phyloP scores from a whole-genome alignment of 2,797 vertebrate genomes.

The Clarias laeviceps region DNA sequence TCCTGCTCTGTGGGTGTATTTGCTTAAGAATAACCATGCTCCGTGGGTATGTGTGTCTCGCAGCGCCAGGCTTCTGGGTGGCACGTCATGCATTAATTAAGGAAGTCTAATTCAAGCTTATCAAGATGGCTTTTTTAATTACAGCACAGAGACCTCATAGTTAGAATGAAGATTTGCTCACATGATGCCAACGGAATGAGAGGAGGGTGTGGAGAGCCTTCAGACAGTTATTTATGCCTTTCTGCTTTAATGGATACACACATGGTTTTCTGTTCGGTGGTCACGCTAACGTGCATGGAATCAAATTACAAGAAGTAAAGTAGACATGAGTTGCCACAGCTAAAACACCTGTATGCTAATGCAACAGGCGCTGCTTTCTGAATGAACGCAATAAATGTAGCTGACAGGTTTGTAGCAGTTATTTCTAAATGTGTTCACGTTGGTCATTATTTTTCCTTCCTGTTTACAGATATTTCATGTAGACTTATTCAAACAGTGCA shows the following conservation, averaged over 20 bases:
- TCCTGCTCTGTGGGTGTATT: conserved; percentile 21
- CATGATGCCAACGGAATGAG: conserved; percentile 29
- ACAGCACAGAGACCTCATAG: conserved; percentile 52
- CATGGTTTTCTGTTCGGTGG: background rate
- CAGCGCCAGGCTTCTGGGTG: conserved; percentile 32
- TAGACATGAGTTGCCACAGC: background rate
- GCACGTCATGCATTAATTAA: conserved; percentile 46
- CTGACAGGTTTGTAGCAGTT: background rate
- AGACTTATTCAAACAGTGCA: background rate
- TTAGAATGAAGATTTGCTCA: conserved; percentile 58
- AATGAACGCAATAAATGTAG: background rate
- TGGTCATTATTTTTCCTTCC: no score
- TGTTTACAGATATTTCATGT: background rate
- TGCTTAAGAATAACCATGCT: conserved; percentile 42
- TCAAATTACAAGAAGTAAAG: background rate
- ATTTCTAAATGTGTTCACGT: background rate
- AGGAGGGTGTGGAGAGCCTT: conserved; percentile 35
- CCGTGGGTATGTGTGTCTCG: background rate
- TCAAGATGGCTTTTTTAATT: conserved; percentile 67
- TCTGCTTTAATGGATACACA: conserved; percentile 38
- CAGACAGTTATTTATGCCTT: conserved; percentile 38
- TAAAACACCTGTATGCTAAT: background rate
- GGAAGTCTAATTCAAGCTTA: conserved; percentile 58
- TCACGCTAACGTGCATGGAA: background rate
- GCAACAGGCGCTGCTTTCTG: background rate